Evolutionary conservation across 2,888 invertebrate genomes (phyloP).

Genomic region (Rutpela maculata): DNA sequence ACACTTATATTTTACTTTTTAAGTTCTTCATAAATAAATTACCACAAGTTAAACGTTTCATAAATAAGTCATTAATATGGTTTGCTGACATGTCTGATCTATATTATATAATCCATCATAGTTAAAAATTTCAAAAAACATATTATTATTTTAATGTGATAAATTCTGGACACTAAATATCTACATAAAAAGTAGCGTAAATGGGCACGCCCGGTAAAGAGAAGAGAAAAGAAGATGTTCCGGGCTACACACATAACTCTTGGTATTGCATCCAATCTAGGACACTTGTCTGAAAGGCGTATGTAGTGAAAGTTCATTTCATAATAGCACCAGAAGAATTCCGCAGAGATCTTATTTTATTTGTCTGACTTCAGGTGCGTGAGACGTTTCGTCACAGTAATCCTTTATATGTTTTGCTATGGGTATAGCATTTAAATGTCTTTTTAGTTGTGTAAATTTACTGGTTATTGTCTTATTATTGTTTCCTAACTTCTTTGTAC

Average conservation of each 20-base stretch:
- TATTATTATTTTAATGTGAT: too few relatives aligned
- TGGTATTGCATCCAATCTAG: slow-evolving; percentile 35
- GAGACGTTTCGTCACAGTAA: slow-evolving; percentile 26
- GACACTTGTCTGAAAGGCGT: slow-evolving; percentile 45
- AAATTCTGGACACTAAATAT: not conserved
- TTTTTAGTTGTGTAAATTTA: slow-evolving; percentile 31
- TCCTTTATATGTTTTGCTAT: slow-evolving; percentile 20
- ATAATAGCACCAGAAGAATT: slow-evolving; percentile 37
- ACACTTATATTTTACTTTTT: too few relatives aligned
- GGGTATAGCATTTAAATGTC: slow-evolving; percentile 16
- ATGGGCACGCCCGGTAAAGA: not conserved
- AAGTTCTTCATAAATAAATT: too few relatives aligned
- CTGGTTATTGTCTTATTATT: slow-evolving; percentile 26
- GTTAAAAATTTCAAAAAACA: too few relatives aligned
- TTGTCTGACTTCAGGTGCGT: slow-evolving; percentile 37
- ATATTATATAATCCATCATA: too few relatives aligned
- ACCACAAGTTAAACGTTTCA: too few relatives aligned
- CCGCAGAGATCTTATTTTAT: slow-evolving; percentile 37
- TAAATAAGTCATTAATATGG: too few relatives aligned
- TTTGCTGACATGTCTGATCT: too few relatives aligned
- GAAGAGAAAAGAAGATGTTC: slow-evolving; percentile 35
- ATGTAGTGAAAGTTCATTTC: slow-evolving; percentile 42
- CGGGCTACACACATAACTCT: slow-evolving; percentile 34
- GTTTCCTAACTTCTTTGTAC: slow-evolving; percentile 12
- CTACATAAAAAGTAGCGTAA: not conserved